Percentiles rank a stretch among this genome's conserved stretches.
Evolutionary conservation across 2,797 vertebrate species (phyloP).

Genomic region (Leuciscus waleckii): DNA sequence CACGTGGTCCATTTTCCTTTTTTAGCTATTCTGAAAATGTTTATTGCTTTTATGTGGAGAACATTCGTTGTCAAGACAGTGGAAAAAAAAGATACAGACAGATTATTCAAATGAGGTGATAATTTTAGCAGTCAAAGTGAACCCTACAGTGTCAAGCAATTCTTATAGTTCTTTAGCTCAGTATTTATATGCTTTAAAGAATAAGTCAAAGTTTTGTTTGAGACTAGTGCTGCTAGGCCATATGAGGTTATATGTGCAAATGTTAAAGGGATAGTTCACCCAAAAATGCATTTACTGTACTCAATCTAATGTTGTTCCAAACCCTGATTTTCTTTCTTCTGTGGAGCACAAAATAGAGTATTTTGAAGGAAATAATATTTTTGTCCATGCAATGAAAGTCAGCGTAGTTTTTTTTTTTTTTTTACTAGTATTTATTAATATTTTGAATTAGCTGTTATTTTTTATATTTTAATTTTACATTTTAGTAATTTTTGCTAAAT

Average conservation of each 20-base stretch:
- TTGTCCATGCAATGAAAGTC: background rate
- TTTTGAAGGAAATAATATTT: background rate
- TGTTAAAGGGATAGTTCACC: constrained; percentile 2
- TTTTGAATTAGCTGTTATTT: background rate
- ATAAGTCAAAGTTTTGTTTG: constrained; percentile 19
- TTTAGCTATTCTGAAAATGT: background rate
- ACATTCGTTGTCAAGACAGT: background rate
- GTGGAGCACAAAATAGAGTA: background rate
- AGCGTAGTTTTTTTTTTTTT: background rate
- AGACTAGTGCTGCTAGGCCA: background rate
- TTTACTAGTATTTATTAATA: background rate
- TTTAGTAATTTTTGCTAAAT: background rate
- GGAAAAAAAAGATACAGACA: constrained; percentile 19
- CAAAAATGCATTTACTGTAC: background rate
- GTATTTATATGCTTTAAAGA: constrained; percentile 33
- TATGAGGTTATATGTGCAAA: constrained; percentile 14
- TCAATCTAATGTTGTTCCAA: background rate
- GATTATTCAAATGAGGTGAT: constrained; percentile 55
- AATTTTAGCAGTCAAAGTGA: constrained; percentile 25
- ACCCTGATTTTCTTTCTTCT: background rate
- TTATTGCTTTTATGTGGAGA: constrained; percentile 7
- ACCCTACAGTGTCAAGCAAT: constrained; percentile 13
- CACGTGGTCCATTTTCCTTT: background rate
- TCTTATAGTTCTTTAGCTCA: constrained; percentile 30
- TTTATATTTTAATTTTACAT: background rate